These are phyloP conservation scores for Charadrius vociferus DNA, from an alignment of 2,113 vertebrate species.

Conservation along the genomic window DNA sequence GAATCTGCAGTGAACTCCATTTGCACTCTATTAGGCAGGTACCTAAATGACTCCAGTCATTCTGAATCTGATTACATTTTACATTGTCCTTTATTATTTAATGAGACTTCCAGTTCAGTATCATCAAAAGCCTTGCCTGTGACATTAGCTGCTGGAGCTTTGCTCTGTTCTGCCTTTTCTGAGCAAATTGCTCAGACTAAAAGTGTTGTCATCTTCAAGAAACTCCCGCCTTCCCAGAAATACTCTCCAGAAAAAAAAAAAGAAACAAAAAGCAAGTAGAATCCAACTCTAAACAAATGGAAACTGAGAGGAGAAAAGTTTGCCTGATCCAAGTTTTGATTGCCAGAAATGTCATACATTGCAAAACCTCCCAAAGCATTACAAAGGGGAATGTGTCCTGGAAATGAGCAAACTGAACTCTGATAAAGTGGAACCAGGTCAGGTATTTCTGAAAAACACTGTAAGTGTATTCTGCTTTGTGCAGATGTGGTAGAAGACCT, in stretches of 20 bases:
- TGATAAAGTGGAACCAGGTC: not conserved
- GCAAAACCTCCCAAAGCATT: not conserved
- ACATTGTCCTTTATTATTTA: constrained; percentile 46
- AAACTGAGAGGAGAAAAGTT: not conserved
- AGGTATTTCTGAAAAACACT: not conserved
- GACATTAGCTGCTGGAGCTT: not conserved
- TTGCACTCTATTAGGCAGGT: not conserved
- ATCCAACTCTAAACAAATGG: not conserved
- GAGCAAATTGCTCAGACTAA: not conserved
- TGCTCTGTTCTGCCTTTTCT: not conserved
- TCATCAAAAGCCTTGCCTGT: not conserved
- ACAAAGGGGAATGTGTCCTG: not conserved
- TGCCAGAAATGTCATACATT: not conserved
- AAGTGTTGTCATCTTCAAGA: not conserved
- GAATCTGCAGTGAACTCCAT: constrained; percentile 12
- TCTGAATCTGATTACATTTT: constrained; percentile 54
- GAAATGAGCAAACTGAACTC: not conserved
- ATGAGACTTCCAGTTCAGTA: constrained; percentile 36
- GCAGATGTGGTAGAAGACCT: not conserved
- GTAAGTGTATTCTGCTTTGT: not conserved
- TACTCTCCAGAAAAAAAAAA: not conserved
- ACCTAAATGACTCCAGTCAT: constrained; percentile 5
- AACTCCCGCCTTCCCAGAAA: not conserved
- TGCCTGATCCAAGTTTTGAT: not conserved
- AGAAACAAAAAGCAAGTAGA: not conserved